A percentile compares a stretch with the other conserved stretches of the same genome.
phyloP scores from a whole-genome alignment of 2,113 vertebrate genomes.

The Tricholaema leucomelas region DNA sequence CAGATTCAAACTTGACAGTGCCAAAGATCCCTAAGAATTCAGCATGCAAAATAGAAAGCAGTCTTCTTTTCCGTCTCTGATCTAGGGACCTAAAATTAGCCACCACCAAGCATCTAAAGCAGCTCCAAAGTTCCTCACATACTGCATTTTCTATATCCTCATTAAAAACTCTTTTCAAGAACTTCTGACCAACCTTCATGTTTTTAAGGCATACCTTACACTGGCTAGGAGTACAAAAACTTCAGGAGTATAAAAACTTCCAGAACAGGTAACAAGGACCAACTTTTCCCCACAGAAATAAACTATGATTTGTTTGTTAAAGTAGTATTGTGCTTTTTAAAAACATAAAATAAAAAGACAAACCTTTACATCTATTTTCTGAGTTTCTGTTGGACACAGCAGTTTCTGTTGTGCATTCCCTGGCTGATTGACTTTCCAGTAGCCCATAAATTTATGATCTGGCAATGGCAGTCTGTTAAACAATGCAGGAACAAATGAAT shows the following conservation, averaged over 20 bases:
- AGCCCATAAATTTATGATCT: constrained; percentile 85
- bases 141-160: not conserved
- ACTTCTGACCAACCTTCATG: not conserved
- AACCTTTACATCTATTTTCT: constrained; percentile 87
- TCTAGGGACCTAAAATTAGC: not conserved
- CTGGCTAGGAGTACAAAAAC: not conserved
- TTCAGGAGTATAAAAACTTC: not conserved
- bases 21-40: not conserved
- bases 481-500: constrained; percentile 33
- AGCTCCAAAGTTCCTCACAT: not conserved
- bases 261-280: not conserved
- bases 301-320: not conserved
- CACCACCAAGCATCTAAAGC: not conserved
- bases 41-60: not conserved
- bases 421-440: constrained; percentile 85
- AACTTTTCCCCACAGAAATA: not conserved
- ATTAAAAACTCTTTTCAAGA: not conserved
- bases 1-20: not conserved
- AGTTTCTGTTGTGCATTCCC: constrained; percentile 79
- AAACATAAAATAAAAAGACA: constrained; percentile 14
- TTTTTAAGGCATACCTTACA: not conserved
- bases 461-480: constrained; percentile 87
- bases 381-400: constrained; percentile 87
- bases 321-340: not conserved
- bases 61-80: not conserved